Evolutionary conservation across 2,888 invertebrate genomes (phyloP).

Genomic region (Heliconius cydno): DNA sequence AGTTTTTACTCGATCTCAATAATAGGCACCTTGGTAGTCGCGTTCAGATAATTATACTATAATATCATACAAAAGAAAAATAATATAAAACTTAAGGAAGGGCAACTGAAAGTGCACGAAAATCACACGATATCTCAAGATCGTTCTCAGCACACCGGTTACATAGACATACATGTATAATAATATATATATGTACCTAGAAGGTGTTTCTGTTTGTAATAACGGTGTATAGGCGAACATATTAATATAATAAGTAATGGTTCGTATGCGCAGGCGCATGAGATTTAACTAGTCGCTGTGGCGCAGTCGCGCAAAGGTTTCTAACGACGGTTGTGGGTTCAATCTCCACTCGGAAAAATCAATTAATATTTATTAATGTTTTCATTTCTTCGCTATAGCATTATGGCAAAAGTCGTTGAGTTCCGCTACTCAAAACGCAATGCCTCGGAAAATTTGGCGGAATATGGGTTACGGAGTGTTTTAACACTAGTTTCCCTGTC

Average conservation of each 20-base stretch:
- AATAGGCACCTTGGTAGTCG: constrained; percentile 32
- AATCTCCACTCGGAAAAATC: no score
- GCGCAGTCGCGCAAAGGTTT: not conserved
- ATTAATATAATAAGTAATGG: constrained; percentile 59
- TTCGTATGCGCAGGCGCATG: constrained; percentile 66
- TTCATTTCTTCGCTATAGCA: no score
- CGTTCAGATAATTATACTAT: constrained; percentile 36
- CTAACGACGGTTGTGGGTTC: no score
- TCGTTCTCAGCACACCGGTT: constrained; percentile 59
- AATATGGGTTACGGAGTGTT: no score
- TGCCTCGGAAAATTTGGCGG: no score
- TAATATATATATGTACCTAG: constrained; percentile 54
- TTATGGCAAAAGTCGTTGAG: no score
- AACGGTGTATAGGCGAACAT: constrained; percentile 69
- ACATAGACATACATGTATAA: constrained; percentile 55
- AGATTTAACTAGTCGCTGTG: constrained; percentile 25
- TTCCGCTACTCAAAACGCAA: no score
- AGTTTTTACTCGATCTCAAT: constrained; percentile 28
- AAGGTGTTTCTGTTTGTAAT: constrained; percentile 64
- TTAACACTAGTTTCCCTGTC: no score
- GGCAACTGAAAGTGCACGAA: constrained; percentile 67
- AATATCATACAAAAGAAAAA: constrained; percentile 39
- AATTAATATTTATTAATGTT: no score
- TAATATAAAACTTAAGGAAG: constrained; percentile 46
- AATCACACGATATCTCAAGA: constrained; percentile 63